Evolutionary conservation across 2,113 vertebrate genomes (phyloP).

Genomic region (Alosa alosa): DNA sequence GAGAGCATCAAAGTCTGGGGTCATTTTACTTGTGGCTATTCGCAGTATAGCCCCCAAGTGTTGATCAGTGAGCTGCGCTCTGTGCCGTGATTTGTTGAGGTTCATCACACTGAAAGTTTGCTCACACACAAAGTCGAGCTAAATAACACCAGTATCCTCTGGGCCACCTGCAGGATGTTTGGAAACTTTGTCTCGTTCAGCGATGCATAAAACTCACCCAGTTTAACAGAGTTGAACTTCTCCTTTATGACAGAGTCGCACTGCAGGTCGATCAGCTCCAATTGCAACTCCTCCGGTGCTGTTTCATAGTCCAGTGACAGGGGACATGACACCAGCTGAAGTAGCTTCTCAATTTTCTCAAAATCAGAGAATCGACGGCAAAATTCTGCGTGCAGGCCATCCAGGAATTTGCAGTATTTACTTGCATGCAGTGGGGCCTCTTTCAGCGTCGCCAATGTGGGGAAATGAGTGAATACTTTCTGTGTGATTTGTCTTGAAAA

Average conservation of each 20-base stretch:
- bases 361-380: constrained; percentile 29
- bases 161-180: constrained; percentile 21
- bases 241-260: constrained; percentile 12
- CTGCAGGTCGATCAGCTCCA: constrained; percentile 37
- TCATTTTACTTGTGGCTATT: no score
- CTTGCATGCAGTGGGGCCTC: neutral
- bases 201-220: constrained; percentile 32
- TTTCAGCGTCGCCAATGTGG: constrained; percentile 16
- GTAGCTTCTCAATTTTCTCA: constrained; percentile 31
- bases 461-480: constrained; percentile 28
- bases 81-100: no score
- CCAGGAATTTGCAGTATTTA: constrained; percentile 24
- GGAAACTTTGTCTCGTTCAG: constrained; percentile 6
- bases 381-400: constrained; percentile 21
- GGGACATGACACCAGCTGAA: constrained; percentile 33
- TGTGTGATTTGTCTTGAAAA: constrained; percentile 35
- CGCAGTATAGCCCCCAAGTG: no score
- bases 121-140: no score
- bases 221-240: constrained; percentile 23
- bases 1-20: no score
- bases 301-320: constrained; percentile 20
- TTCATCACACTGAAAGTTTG: no score
- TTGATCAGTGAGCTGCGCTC: no score
- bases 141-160: neutral
- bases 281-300: constrained; percentile 24